Base-by-base conservation (phyloP, 2,113 vertebrate species). In the Eurypyga helias region DNA sequence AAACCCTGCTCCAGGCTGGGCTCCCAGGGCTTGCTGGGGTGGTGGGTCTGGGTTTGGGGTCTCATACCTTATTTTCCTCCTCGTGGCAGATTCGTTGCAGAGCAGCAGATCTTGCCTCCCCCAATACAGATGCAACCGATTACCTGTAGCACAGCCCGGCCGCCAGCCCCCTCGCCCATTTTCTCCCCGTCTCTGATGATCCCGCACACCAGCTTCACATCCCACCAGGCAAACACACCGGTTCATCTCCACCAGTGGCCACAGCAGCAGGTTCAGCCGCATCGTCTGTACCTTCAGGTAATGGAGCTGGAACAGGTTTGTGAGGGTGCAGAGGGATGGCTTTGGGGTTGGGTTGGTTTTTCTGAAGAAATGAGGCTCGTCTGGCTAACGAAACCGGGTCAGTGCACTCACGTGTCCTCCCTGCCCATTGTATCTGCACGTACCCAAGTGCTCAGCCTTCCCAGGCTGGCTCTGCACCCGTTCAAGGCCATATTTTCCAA, bases 211-310 rank as follows among this genome's bases (percentile, higher is more conserved):
- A 96, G 91, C 58, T 95, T 99, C 70, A 78, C 97, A 14, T 64
- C 96, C 12, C 98, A 98, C 71, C 98, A 98, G 94, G 92, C 97
- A 34, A 98, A 91, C n/a, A 87, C 98, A 8, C 89, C 98, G 0
- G 43, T 89, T 46, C 98, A 98, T 61, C 93, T 98, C 43, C 54
- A 97, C 12, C 97, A 98, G 90, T 98, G 98, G 66, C 94, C 97
- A 6, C 97, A 97, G 36, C 97, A 97, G 78, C 98, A 98, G 85
- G 95, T 97, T 3, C 98, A 98, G 76, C 98, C 98, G 78, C 97
- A 98, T 36, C 98, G 98, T 65, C 97, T 98, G 95, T 98, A 98
- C 93, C 98, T 99, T 97, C 98, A 99, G 98, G 98, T 98, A 97
- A 33, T 2, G 25, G 6, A 62, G 48, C 54, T 73, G 66, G 16